A percentile compares a stretch with the other conserved stretches of the same genome.
These are phyloP conservation scores for Colius striatus DNA, from an alignment of 2,113 vertebrate species.

Conservation along the genomic window DNA sequence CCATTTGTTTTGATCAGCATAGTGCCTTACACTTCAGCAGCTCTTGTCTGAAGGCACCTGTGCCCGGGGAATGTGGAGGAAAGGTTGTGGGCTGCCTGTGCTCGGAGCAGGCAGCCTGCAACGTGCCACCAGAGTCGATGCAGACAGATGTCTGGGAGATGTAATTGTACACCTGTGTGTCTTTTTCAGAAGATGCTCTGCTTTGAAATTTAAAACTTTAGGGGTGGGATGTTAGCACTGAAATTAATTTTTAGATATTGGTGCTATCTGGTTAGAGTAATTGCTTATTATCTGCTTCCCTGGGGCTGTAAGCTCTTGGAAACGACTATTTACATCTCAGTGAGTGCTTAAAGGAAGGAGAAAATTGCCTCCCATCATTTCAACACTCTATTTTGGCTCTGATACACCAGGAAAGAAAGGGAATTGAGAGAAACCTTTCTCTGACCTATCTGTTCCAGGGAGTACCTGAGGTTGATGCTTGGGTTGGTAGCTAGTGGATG, in stretches of 20 bases:
- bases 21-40: not conserved
- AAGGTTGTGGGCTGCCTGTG: not conserved
- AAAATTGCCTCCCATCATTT: not conserved
- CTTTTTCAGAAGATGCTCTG: conserved; percentile 11
- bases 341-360: conserved; percentile 12
- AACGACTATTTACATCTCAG: conserved; percentile 40
- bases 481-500: not conserved
- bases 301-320: conserved; percentile 50
- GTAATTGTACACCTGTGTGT: conserved; percentile 23
- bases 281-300: conserved; percentile 67
- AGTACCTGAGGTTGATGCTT: not conserved
- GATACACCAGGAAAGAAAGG: not conserved
- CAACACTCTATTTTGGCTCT: not conserved
- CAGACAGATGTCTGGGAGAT: not conserved
- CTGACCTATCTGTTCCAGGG: not conserved
- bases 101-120: not conserved
- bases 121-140: not conserved
- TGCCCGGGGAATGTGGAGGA: not conserved
- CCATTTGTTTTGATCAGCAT: not conserved
- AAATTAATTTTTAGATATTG: conserved; percentile 66
- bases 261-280: conserved; percentile 66
- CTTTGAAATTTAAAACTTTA: conserved; percentile 62
- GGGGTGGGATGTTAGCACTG: conserved; percentile 34
- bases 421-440: not conserved
- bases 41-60: not conserved